These are phyloP conservation scores for rabbit (Oryctolagus cuniculus) DNA, from an alignment of 2,113 vertebrate genomes.

Conservation along the genomic window mOryCun1.1 NC_091439.1:24908501-24909000, in stretches of 20 bases:
- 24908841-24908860: constrained; percentile 5
- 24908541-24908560: neutral
- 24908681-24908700: neutral
- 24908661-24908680: neutral
- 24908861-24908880: neutral
- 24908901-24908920: neutral
- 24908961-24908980: no score
- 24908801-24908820: neutral
- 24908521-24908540: neutral
- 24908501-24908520: neutral
- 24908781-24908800: neutral
- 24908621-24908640: neutral
- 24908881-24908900: constrained; percentile 33
- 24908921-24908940: neutral
- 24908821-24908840: neutral
- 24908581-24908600: neutral
- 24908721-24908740: neutral
- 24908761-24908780: neutral
- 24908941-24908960: constrained; percentile 36
- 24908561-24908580: neutral
- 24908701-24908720: neutral
- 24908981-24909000: no score
- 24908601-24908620: neutral
- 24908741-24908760: neutral
- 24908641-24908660: neutral